Conservation (phyloP, 2,113 vertebrate genomes). For the Theropithecus gelada region DNA sequence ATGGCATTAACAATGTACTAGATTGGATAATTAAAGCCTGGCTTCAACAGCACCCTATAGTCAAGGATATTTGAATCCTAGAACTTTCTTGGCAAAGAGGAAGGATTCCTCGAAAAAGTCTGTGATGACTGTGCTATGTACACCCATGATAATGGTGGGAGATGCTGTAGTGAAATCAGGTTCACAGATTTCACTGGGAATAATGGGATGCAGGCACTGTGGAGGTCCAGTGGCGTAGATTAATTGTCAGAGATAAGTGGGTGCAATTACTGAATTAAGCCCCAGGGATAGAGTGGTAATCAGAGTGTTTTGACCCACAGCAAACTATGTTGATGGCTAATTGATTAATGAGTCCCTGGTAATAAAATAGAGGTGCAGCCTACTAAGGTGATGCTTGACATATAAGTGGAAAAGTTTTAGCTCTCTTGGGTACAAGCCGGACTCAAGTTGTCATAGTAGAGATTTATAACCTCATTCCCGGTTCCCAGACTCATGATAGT, state of each 20-base stretch:
- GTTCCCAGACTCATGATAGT: not conserved
- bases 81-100: not conserved
- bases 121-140: not conserved
- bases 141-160: not conserved
- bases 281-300: not conserved
- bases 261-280: not conserved
- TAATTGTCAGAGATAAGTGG: conserved; percentile 14
- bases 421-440: not conserved
- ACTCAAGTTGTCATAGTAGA: not conserved
- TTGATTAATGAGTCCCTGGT: not conserved
- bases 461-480: not conserved
- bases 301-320: not conserved
- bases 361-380: not conserved
- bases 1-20: not conserved
- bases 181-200: not conserved
- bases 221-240: not conserved
- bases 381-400: not conserved
- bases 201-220: not conserved
- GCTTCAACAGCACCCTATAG: not conserved
- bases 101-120: not conserved
- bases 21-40: not conserved
- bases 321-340: not conserved
- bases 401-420: not conserved
- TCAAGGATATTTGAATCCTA: not conserved
- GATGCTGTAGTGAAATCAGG: not conserved